Percentiles rank a stretch among this genome's conserved stretches.
Conservation (phyloP, 2,888 invertebrate species). For the Drosophila austrosaltans region DNA sequence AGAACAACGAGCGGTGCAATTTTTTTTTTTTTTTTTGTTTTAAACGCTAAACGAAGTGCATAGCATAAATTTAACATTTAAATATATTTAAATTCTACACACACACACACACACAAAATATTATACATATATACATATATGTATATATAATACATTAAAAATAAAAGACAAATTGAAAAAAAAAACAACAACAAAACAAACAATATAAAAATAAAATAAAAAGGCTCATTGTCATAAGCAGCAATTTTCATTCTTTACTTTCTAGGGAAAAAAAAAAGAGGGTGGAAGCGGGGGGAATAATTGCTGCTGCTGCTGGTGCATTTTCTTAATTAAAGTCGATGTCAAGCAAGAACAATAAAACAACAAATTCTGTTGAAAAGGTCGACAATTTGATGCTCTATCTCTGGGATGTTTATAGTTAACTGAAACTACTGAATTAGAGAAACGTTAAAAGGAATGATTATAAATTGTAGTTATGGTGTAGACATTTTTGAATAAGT, state of each 20-base stretch:
- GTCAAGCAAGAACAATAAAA: not conserved
- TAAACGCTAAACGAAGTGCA: slow-evolving; percentile 76
- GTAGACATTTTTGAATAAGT: no score
- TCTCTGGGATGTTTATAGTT: no score
- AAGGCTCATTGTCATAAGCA: slow-evolving; percentile 55
- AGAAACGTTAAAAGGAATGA: no score
- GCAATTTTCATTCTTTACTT: slow-evolving; percentile 27
- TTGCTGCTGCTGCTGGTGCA: slow-evolving; percentile 6
- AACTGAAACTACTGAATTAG: no score
- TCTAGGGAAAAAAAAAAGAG: not conserved
- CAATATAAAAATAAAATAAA: slow-evolving; percentile 44
- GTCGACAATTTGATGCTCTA: not conserved
- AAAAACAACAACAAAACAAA: slow-evolving; percentile 28
- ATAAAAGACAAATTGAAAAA: slow-evolving; percentile 38
- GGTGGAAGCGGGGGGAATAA: not conserved
- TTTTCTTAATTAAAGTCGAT: slow-evolving; percentile 27
- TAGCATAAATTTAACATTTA: slow-evolving; percentile 68
- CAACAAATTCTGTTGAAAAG: not conserved
- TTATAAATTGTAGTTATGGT: no score
- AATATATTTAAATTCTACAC: slow-evolving; percentile 76
- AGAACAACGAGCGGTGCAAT: slow-evolving; percentile 81
- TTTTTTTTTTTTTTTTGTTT: slow-evolving; percentile 62
- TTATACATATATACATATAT: slow-evolving; percentile 2
- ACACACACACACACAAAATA: slow-evolving; percentile 31
- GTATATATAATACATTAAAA: slow-evolving; percentile 28